Conservation (phyloP, 2,797 vertebrate species). For the Lutjanus argentimaculatus region DNA sequence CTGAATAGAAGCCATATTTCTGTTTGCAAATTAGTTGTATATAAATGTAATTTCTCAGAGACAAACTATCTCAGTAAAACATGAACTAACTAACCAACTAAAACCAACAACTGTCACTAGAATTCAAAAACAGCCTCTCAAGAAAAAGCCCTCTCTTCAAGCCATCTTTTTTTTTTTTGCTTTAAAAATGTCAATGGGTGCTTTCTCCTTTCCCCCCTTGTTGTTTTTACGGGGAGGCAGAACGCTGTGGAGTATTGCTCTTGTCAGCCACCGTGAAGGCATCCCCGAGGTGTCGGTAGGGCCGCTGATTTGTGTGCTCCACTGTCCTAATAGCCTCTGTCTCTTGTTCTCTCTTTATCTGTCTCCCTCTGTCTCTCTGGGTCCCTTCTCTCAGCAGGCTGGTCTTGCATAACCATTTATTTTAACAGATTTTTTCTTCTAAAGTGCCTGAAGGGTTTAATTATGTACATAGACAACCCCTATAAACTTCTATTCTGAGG, state of each 20-base stretch:
- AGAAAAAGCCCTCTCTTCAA: slow-evolving; percentile 11
- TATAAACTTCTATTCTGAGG: slow-evolving; percentile 98
- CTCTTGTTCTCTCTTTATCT: slow-evolving; percentile 68
- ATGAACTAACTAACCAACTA: background rate
- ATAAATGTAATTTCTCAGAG: no score
- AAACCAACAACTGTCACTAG: slow-evolving; percentile 15
- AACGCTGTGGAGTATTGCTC: slow-evolving; percentile 83
- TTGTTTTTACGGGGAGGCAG: slow-evolving; percentile 82
- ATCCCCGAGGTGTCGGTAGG: slow-evolving; percentile 92
- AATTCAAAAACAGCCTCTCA: slow-evolving; percentile 12
- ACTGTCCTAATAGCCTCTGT: slow-evolving; percentile 87
- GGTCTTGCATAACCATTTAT: slow-evolving; percentile 97
- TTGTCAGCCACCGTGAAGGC: slow-evolving; percentile 92
- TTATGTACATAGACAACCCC: slow-evolving; percentile 97
- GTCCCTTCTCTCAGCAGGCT: slow-evolving; percentile 93
- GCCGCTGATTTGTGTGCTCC: slow-evolving; percentile 91
- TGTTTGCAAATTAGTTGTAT: no score
- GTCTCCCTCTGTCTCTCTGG: slow-evolving; percentile 62
- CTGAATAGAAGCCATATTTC: no score
- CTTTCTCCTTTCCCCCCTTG: slow-evolving; percentile 65
- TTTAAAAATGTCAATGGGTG: slow-evolving; percentile 60
- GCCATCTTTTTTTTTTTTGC: slow-evolving; percentile 36
- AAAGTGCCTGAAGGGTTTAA: slow-evolving; percentile 98
- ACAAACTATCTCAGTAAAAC: slow-evolving; percentile 3
- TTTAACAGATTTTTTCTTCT: slow-evolving; percentile 88